Evolutionary conservation across 2,113 vertebrate genomes (phyloP), one percentile per base, ranked within the genome.

Genomic region (Paradisaea rubra): DNA sequence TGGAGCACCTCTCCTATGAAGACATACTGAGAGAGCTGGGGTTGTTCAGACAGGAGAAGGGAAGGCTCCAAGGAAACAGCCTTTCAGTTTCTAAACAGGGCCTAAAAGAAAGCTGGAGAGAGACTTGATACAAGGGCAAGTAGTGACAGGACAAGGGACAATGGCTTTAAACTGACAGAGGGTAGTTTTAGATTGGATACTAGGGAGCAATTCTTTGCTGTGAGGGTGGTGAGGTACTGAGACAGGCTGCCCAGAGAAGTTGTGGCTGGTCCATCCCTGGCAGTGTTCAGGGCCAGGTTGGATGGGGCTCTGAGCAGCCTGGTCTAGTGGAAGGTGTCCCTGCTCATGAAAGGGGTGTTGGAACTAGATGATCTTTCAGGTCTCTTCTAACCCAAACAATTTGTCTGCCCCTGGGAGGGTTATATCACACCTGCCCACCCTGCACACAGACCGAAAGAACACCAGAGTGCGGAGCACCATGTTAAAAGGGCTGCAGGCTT

Each of bases 401-500:
- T 19, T n/a, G 4, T 66, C 21, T 60, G 13, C 23, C 77, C 24
- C 49, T 2, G 2, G 30, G 11, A 81, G 18, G 7, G n/a, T 81
- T 27, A 69, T 5, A 4, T 42, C 74, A 69, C 41, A 37, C 4
- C 71, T 88, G 18, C 13, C 15, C 54, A 45, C 21, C 7, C 28
- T 4, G 2, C 31, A 17, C 30, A 41, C 11, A 61, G 23, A 49
- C 15, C 1, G 7, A 33, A 70, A 76, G 13, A 14, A 15, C 49
- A 44, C 30, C 33, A 37, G 16, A 0, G 1, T 31, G 23, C 3
- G 2, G 41, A 49, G 41, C 17, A 35, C 18, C 3, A 0, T 8
- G 7, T 19, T 31, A 28, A 81, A 86, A 81, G 21, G 42, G 23
- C n/a, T 69, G 22, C 39, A 83, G 33, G 25, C 18, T 79, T 88